Base-by-base conservation (phyloP, 2,113 vertebrate genomes). In the Sigmodon hispidus region DNA sequence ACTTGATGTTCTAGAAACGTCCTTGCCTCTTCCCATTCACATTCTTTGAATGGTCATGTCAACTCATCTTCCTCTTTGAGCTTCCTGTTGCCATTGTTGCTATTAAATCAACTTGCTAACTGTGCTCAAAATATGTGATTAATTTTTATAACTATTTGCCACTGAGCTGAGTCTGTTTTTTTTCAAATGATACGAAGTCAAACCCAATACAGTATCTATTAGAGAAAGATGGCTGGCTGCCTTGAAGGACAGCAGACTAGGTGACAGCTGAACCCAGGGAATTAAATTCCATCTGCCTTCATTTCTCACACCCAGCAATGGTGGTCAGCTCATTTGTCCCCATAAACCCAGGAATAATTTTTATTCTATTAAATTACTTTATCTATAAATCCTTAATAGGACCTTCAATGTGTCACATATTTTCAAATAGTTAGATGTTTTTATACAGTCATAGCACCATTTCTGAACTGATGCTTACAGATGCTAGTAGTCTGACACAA, bases 371-470 rank as follows among this genome's bases (percentile, higher is more conserved):
- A 88, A 84, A 36, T 90, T 59, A 67, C 48, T 77, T 16, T 13
- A 79, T 24, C 87, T 96, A 87, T 45, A 73, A 50, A 31, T 86
- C 79, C 55, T 55, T n/a, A 67, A 50, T 43, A 59, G 67, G 31
- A 87, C 55, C 88, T 84, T 95, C 83, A 93, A 55, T 85, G 55
- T 72, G 85, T 94, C 61, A 31, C 65, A 57, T 76, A 89, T 85
- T 89, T 96, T 86, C 48, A 48, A 72, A 57, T 61, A 57, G 52
- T 88, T 36, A 57, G 48, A 57, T 93, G 17, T 48, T 88, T 87
- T 95, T 17, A 63, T 61, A 22, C 16, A 85, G 19, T 92, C 75
- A 80, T 63, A 48, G 36, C 90, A 77, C 77, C 36, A 61, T 88
- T 94, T 34, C 48, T 88, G 59, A 95, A 55, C 15, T 81, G 34